Evolutionary conservation across 2,113 vertebrate genomes (phyloP).

Genomic region (Psittacara wagleri): DNA sequence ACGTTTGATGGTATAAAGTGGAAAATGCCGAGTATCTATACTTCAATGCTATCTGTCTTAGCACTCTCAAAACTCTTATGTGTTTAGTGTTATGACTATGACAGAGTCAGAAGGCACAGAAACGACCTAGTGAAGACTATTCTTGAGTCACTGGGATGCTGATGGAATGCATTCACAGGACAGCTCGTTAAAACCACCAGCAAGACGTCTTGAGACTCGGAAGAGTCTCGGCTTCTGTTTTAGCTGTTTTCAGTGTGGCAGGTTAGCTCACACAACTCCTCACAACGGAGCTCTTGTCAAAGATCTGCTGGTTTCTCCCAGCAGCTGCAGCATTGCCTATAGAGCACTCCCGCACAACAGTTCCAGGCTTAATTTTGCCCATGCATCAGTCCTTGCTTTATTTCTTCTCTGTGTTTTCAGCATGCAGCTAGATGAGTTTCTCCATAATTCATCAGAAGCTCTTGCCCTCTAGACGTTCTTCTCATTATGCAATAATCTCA

Average conservation of each 20-base stretch:
- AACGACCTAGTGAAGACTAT: not conserved
- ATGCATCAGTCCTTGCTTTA: not conserved
- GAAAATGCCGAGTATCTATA: not conserved
- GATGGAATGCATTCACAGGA: not conserved
- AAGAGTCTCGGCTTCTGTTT: not conserved
- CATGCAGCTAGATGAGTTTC: not conserved
- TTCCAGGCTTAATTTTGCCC: not conserved
- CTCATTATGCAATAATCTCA: not conserved
- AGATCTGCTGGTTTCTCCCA: not conserved
- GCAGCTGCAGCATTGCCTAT: not conserved
- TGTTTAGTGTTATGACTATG: not conserved
- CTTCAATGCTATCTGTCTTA: not conserved
- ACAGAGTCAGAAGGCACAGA: not conserved
- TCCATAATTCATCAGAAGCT: not conserved
- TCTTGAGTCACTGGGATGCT: not conserved
- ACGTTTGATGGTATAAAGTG: not conserved
- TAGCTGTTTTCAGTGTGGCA: not conserved
- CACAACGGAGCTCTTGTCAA: not conserved
- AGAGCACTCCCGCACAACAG: not conserved
- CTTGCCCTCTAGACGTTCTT: not conserved
- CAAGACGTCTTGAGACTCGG: not conserved
- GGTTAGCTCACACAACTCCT: not conserved
- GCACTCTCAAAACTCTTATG: not conserved
- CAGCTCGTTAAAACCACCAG: not conserved
- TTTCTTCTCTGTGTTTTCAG: not conserved